These are phyloP conservation scores for Polyergus mexicanus DNA, from an alignment of 1,140 invertebrate genomes.

Conservation along the genomic window DNA sequence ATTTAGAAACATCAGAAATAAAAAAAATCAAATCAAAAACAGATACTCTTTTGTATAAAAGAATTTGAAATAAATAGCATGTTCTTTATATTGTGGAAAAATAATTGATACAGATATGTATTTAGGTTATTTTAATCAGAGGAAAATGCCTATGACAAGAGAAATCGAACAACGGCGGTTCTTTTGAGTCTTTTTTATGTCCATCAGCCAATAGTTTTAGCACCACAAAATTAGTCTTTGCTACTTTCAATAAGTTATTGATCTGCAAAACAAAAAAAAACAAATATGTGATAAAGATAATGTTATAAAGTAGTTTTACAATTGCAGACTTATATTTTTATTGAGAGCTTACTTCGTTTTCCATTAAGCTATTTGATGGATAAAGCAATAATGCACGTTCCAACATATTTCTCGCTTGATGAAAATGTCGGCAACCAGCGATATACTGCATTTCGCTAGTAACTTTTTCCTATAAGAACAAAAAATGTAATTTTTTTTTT, in stretches of 20 bases:
- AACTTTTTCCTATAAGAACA: conserved; percentile 78
- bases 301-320: conserved; percentile 13
- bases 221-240: conserved; percentile 98
- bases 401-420: conserved; percentile 94
- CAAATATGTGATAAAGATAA: conserved; percentile 5
- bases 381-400: conserved; percentile 88
- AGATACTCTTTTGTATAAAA: conserved; percentile 52
- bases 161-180: conserved; percentile 96
- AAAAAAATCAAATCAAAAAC: conserved; percentile 40
- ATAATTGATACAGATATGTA: conserved; percentile 51
- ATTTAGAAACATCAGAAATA: conserved; percentile 17
- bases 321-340: conserved; percentile 45
- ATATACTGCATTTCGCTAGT: conserved; percentile 88
- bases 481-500: neutral
- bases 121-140: conserved; percentile 91
- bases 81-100: conserved; percentile 53
- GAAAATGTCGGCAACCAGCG: conserved; percentile 95
- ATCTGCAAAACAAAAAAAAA: conserved; percentile 89
- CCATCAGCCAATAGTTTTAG: conserved; percentile 96
- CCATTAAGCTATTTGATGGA: conserved; percentile 89
- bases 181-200: conserved; percentile 94
- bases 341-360: conserved; percentile 92
- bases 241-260: conserved; percentile 93
- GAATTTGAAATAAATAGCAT: conserved; percentile 74
- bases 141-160: conserved; percentile 95